Conservation (phyloP, 2,888 invertebrate species). For the Nephrotoma flavescens region DNA sequence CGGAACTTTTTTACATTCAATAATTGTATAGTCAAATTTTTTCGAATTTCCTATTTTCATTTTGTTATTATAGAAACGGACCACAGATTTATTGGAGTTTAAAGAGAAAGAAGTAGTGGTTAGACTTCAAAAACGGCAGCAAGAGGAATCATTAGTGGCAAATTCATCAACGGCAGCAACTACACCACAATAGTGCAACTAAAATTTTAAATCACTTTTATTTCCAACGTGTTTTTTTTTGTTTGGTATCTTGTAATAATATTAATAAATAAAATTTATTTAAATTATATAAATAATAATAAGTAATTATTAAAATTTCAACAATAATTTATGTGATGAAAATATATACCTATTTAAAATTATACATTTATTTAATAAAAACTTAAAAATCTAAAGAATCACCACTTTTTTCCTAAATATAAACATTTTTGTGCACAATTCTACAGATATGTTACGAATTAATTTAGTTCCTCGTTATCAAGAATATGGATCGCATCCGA, state of each 20-base stretch:
- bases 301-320: not conserved
- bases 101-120: slow-evolving; percentile 28
- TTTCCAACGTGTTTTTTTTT: not conserved
- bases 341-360: not conserved
- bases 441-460: slow-evolving; percentile 9
- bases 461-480: slow-evolving; percentile 31
- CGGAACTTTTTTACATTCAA: too few relatives aligned
- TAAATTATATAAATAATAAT: not conserved
- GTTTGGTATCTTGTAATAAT: not conserved
- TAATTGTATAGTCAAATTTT: too few relatives aligned
- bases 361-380: not conserved
- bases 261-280: not conserved
- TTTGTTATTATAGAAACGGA: slow-evolving; percentile 24
- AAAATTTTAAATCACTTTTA: not conserved
- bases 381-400: not conserved
- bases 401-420: not conserved
- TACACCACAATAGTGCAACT: not conserved
- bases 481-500: slow-evolving; percentile 52
- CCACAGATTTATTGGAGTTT: slow-evolving; percentile 25
- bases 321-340: not conserved
- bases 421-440: not conserved
- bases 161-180: slow-evolving; percentile 7
- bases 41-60: not conserved
- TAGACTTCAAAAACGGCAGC: slow-evolving; percentile 26
- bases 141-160: slow-evolving; percentile 29